Conservation (phyloP, 2,888 invertebrate genomes). For the Phasia obesa region DNA sequence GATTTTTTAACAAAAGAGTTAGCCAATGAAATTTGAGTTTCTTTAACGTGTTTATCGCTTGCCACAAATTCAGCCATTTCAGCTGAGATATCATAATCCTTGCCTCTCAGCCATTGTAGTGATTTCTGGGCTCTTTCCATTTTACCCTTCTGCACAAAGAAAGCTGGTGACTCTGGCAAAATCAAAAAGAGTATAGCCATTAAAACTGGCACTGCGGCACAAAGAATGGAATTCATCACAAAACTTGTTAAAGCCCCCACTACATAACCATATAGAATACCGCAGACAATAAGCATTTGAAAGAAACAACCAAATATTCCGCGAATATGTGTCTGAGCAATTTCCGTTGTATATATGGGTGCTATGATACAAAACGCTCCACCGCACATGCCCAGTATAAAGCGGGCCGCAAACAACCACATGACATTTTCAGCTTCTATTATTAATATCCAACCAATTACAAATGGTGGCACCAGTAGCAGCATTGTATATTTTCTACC, state of each 20-base stretch:
- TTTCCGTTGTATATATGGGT: conserved; percentile 93
- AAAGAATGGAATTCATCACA: conserved; percentile 77
- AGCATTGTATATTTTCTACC: conserved; percentile 87
- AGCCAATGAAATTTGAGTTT: conserved; percentile 84
- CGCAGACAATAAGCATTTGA: conserved; percentile 92
- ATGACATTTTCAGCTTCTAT: conserved; percentile 87
- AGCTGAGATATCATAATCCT: conserved; percentile 85
- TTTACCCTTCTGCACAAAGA: conserved; percentile 85
- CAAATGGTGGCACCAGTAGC: conserved; percentile 85
- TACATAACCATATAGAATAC: conserved; percentile 90
- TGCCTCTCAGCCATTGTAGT: conserved; percentile 88
- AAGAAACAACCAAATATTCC: conserved; percentile 94
- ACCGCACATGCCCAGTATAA: conserved; percentile 81
- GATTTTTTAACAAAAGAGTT: conserved; percentile 85
- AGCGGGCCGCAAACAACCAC: conserved; percentile 80
- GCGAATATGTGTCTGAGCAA: conserved; percentile 90
- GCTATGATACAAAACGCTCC: conserved; percentile 92
- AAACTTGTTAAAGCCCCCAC: conserved; percentile 83
- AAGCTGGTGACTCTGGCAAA: conserved; percentile 94
- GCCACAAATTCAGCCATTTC: conserved; percentile 86
- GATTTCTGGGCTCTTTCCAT: conserved; percentile 87
- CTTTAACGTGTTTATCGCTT: conserved; percentile 83
- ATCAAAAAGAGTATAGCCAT: conserved; percentile 89
- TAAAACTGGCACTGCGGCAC: conserved; percentile 84
- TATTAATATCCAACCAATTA: conserved; percentile 90